Evolutionary conservation across 2,797 vertebrate genomes (phyloP), one percentile per base, ranked within the genome.

Genomic region (Epinephelus coioides): DNA sequence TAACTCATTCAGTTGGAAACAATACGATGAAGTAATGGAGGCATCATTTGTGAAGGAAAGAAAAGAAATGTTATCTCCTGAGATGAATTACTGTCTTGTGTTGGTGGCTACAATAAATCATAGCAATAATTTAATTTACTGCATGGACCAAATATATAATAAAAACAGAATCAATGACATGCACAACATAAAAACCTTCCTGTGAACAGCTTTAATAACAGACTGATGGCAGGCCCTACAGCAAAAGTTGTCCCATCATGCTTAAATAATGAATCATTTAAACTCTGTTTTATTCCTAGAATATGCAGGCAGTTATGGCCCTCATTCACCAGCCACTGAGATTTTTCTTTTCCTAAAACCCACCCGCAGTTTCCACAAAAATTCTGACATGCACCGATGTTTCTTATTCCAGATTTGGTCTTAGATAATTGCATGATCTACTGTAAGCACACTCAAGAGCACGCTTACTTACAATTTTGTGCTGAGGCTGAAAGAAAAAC

Each of bases 181-280:
- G 19, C 19, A 54, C 14, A 50, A 46, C 21, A 67, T 25, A 18
- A 69, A 59, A 67, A 25, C 13, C n/a, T 21, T 66, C 27, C 54
- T 47, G 12, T 56, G 3, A 57, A 57, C 60, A 11, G 17, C 55
- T 64, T 62, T 57, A 60, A 76, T 73, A 64, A 62, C 50, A 71
- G 30, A 74, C 49, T 73, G 49, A 69, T 55, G 69, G 25, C 14
- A 38, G 30, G 6, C 5, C 18, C 25, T 38, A 61, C 44, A 30
- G 61, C 49, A 55, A 27, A 27, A 50, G 30, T 47, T 70, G 21
- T 19, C 62, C 23, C 43, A 53, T 73, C 34, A 56, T 69, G 34
- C 44, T 18, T 44, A 46, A 30, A 27, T 62, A 30, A 54, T 75
- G 6, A 74, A 67, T 71, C 2, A n/a, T 78, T 76, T 38, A 6